These are phyloP conservation scores for Malthinus flaveolus DNA, from an alignment of 2,888 invertebrate species.

Conservation along the genomic window DNA sequence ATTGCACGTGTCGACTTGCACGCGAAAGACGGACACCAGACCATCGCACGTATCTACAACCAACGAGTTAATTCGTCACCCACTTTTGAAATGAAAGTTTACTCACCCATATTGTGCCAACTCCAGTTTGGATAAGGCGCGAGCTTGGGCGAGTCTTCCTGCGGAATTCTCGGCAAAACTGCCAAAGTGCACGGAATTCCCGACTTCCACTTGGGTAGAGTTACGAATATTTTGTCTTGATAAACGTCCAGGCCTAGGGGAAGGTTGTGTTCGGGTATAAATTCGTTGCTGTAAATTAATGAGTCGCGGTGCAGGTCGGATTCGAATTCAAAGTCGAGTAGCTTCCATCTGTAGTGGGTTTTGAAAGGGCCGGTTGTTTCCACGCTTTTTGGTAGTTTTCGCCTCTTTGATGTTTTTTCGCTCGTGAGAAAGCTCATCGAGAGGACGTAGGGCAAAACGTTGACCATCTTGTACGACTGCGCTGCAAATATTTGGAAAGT, in stretches of 20 bases:
- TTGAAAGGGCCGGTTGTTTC: constrained; percentile 62
- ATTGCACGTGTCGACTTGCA: constrained; percentile 73
- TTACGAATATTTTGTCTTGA: constrained; percentile 70
- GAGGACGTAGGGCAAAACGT: constrained; percentile 58
- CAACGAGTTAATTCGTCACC: not conserved
- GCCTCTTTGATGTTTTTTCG: not conserved
- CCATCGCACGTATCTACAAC: constrained; percentile 60
- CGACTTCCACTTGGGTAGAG: constrained; percentile 74
- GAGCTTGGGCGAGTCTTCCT: constrained; percentile 62
- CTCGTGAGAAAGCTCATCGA: constrained; percentile 49
- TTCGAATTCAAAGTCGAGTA: constrained; percentile 73
- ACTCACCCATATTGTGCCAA: constrained; percentile 63
- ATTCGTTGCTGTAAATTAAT: constrained; percentile 65
- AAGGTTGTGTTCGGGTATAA: constrained; percentile 71
- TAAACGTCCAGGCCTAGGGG: constrained; percentile 75
- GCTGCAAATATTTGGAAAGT: constrained; percentile 6
- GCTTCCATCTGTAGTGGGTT: constrained; percentile 74
- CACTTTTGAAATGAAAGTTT: not conserved
- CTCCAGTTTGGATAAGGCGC: constrained; percentile 78
- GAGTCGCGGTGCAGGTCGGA: constrained; percentile 59
- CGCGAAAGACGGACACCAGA: constrained; percentile 76
- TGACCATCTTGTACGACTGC: constrained; percentile 36
- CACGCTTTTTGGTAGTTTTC: constrained; percentile 26
- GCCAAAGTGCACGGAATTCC: constrained; percentile 77
- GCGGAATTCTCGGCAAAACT: constrained; percentile 64